Evolutionary conservation across 2,888 invertebrate genomes (phyloP).

Genomic region (Disparrhopalites patrizii): DNA sequence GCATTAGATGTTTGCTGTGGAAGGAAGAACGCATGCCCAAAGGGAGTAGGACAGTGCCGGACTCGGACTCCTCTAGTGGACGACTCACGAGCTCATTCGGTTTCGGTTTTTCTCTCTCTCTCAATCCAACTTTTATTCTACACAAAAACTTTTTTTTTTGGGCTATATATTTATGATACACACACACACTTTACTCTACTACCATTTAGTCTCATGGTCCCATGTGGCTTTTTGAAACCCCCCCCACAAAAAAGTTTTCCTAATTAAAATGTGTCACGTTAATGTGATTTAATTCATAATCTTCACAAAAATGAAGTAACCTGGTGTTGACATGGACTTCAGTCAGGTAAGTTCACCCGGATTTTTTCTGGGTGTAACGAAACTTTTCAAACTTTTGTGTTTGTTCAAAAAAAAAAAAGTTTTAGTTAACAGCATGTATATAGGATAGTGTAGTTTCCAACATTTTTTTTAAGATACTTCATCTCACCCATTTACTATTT

Average conservation of each 20-base stretch:
- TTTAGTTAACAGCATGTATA: too few relatives aligned
- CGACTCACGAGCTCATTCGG: neutral
- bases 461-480: too few relatives aligned
- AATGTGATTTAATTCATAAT: slow-evolving; percentile 17
- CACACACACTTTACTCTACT: too few relatives aligned
- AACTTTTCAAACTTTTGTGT: too few relatives aligned
- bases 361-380: neutral
- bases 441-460: too few relatives aligned
- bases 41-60: slow-evolving; percentile 1
- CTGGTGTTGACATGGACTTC: slow-evolving; percentile 20
- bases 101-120: slow-evolving; percentile 16
- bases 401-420: too few relatives aligned
- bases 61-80: slow-evolving; percentile 9
- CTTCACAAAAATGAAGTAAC: slow-evolving; percentile 19
- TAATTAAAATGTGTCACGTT: slow-evolving; percentile 19
- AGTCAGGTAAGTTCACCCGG: slow-evolving; percentile 8
- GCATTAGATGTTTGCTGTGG: too few relatives aligned
- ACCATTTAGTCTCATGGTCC: neutral
- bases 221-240: slow-evolving; percentile 12
- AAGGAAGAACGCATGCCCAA: neutral
- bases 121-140: too few relatives aligned
- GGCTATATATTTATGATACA: too few relatives aligned
- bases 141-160: too few relatives aligned
- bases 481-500: too few relatives aligned
- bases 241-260: slow-evolving; percentile 8